A percentile compares a stretch with the other conserved stretches of the same genome.
Evolutionary conservation across 2,888 invertebrate species (phyloP).

Genomic region (Caenorhabditis japonica): DNA sequence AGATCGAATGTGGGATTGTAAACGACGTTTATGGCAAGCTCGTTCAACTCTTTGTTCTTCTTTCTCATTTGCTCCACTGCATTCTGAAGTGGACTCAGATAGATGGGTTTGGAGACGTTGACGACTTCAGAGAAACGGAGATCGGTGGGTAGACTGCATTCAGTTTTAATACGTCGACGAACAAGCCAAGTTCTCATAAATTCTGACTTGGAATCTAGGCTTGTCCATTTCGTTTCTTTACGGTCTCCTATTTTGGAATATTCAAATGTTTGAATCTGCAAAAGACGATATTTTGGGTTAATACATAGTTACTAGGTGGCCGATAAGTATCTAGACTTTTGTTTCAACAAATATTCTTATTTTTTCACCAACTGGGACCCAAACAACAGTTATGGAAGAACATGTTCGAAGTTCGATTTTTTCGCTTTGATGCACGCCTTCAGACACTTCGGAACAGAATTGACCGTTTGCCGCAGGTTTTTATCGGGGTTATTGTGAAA

Average conservation of each 20-base stretch:
- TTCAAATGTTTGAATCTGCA: conserved; percentile 66
- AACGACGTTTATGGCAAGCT: conserved; percentile 20
- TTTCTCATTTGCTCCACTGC: conserved; percentile 61
- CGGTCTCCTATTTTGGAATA: conserved; percentile 61
- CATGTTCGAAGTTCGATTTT: too few relatives aligned
- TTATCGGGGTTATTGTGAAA: too few relatives aligned
- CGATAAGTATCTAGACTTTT: too few relatives aligned
- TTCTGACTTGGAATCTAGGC: conserved; percentile 56
- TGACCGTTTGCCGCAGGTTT: too few relatives aligned
- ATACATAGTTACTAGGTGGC: too few relatives aligned
- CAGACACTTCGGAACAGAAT: too few relatives aligned
- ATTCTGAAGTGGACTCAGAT: conserved; percentile 44
- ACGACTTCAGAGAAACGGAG: conserved; percentile 54
- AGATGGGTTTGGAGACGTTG: conserved; percentile 39
- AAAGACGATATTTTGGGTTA: too few relatives aligned
- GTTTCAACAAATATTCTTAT: too few relatives aligned
- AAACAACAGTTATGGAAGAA: too few relatives aligned
- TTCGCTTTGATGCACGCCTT: too few relatives aligned
- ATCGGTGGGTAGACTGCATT: conserved; percentile 48
- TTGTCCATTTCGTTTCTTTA: conserved; percentile 70
- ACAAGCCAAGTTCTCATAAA: conserved; percentile 68
- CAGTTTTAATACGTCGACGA: conserved; percentile 39
- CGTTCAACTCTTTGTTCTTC: conserved; percentile 55
- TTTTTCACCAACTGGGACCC: too few relatives aligned
- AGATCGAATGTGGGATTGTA: conserved; percentile 48